Conservation (phyloP, 2,888 invertebrate genomes). For the Leucania comma region DNA sequence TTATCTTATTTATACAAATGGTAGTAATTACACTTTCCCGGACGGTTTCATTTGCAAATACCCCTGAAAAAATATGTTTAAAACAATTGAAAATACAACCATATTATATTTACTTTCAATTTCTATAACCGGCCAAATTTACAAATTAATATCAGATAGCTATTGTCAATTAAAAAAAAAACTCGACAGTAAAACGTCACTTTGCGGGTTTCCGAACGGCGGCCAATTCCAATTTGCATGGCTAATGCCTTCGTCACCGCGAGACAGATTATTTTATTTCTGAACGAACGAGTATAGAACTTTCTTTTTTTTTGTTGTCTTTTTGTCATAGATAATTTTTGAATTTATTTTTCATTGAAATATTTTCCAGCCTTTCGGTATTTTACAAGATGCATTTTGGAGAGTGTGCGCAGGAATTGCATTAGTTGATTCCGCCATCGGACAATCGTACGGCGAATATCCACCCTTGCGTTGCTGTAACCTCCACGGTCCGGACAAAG, state of each 20-base stretch:
- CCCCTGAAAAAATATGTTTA: background rate
- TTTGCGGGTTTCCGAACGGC: constrained; percentile 58
- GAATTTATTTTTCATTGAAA: constrained; percentile 8
- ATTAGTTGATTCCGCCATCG: no score
- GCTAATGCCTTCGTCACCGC: constrained; percentile 62
- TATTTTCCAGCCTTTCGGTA: no score
- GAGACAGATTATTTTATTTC: constrained; percentile 60
- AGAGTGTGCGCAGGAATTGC: no score
- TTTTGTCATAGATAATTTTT: constrained; percentile 7
- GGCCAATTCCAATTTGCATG: constrained; percentile 68
- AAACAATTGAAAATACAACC: background rate
- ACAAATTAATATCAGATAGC: constrained; percentile 34
- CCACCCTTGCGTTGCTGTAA: no score
- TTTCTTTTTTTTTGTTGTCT: constrained; percentile 1
- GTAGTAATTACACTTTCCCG: background rate
- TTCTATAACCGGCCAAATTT: background rate
- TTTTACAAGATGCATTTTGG: no score
- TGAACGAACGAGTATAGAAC: constrained; percentile 50
- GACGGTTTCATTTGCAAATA: background rate
- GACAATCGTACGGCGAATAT: no score
- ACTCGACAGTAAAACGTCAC: constrained; percentile 41
- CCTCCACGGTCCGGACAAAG: no score
- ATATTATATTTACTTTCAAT: background rate
- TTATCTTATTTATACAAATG: background rate
- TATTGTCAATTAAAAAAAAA: constrained; percentile 53